Conservation (phyloP, 2,113 vertebrate species). For the Brienomyrus longianalis region DNA sequence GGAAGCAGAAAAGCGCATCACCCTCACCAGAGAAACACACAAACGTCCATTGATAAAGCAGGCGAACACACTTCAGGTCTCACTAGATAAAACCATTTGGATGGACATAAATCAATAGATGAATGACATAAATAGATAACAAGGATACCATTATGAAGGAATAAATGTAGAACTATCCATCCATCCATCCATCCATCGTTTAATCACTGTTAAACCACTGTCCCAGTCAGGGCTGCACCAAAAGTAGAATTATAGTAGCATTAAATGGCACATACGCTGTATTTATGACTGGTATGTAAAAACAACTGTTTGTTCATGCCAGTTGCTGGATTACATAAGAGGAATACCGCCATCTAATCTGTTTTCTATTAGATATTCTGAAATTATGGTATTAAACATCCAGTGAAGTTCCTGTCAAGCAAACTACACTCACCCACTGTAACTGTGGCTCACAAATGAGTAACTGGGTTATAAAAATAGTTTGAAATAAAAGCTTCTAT, state of each 20-base stretch:
- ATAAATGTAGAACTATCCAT: background rate
- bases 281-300: background rate
- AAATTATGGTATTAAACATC: background rate
- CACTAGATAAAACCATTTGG: background rate
- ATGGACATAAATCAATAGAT: background rate
- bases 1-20: constrained; percentile 26
- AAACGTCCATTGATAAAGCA: background rate
- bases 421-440: background rate
- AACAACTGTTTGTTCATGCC: background rate
- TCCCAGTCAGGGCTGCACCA: background rate
- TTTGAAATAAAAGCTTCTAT: background rate
- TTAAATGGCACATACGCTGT: background rate
- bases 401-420: background rate
- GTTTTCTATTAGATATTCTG: background rate
- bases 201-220: background rate
- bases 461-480: background rate
- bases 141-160: background rate
- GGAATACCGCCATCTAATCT: background rate
- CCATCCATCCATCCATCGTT: background rate
- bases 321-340: background rate
- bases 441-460: background rate
- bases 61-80: background rate
- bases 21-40: background rate
- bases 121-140: background rate
- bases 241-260: background rate